Percentiles rank a stretch among this genome's conserved stretches.
phyloP scores from a whole-genome alignment of 2,888 invertebrate species.

The Microctonus hyperodae region DNA sequence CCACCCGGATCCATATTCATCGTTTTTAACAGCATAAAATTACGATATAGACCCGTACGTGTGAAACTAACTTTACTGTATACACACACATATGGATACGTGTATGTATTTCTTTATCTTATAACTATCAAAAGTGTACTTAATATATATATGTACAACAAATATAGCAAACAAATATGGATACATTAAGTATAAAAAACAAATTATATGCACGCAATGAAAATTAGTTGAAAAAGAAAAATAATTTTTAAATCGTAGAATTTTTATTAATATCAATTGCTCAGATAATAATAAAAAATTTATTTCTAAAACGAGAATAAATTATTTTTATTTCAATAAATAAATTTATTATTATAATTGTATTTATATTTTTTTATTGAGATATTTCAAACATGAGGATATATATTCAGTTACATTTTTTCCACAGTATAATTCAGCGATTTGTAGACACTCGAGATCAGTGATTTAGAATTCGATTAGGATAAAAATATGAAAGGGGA shows the following conservation, averaged over 20 bases:
- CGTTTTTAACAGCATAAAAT: slow-evolving; percentile 59
- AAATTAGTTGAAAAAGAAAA: neutral
- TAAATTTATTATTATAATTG: neutral
- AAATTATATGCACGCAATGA: slow-evolving; percentile 2
- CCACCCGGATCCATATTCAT: slow-evolving; percentile 60
- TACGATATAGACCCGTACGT: slow-evolving; percentile 48
- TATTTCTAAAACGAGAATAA: too few species aligned
- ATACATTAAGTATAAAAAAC: neutral
- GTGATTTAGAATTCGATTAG: slow-evolving; percentile 15
- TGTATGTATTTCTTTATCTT: slow-evolving; percentile 15
- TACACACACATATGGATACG: neutral
- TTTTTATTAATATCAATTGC: too few species aligned
- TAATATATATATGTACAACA: neutral
- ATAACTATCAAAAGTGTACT: slow-evolving; percentile 18
- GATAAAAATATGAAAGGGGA: neutral
- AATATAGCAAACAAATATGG: neutral
- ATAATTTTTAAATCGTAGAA: too few species aligned
- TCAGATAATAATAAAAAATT: too few species aligned
- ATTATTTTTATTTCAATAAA: too few species aligned
- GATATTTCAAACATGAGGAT: neutral
- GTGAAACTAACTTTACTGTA: slow-evolving; percentile 1
- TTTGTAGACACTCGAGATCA: slow-evolving; percentile 14
- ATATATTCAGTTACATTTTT: neutral
- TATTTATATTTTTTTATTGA: neutral
- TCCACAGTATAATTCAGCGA: slow-evolving; percentile 20